Conservation (phyloP, 2,113 vertebrate species). For the Carassius auratus region DNA sequence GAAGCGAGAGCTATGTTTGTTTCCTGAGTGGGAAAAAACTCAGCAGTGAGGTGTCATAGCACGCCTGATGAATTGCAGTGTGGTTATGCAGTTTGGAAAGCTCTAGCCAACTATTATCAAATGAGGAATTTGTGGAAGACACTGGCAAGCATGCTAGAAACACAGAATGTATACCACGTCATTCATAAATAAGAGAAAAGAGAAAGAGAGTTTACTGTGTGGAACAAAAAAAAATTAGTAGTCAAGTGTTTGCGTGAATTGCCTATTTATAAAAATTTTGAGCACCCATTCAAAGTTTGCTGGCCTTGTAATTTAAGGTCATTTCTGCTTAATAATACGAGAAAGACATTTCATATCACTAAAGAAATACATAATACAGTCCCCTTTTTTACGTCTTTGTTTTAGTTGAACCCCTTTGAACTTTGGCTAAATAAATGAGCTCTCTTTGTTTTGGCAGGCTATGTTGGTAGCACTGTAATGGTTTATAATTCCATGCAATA, state of each 20-base stretch:
- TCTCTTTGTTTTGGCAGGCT: conserved; percentile 41
- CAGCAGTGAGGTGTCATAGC: conserved; percentile 25
- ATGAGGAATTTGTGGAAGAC: conserved; percentile 41
- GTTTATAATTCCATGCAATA: conserved; percentile 61
- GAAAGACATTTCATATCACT: conserved; percentile 30
- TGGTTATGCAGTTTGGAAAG: conserved; percentile 41
- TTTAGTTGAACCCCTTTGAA: conserved; percentile 61
- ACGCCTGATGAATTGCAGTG: conserved; percentile 38
- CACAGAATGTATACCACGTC: background rate
- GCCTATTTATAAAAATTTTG: background rate
- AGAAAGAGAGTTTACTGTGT: background rate
- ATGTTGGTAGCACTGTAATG: conserved; percentile 43
- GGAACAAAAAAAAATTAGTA: background rate
- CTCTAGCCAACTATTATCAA: conserved; percentile 30
- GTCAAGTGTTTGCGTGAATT: background rate
- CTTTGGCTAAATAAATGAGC: conserved; percentile 40
- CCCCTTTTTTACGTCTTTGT: conserved; percentile 30
- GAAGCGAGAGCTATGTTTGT: conserved; percentile 29
- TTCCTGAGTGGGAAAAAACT: conserved; percentile 48
- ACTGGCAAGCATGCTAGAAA: conserved; percentile 9
- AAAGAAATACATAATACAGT: conserved; percentile 53
- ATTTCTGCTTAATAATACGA: background rate
- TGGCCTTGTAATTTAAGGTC: conserved; percentile 28
- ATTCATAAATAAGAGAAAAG: background rate
- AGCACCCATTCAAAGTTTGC: conserved; percentile 12